These are phyloP conservation scores for Leptarthrus brevirostris DNA, from an alignment of 2,888 invertebrate genomes.

Conservation along the genomic window DNA sequence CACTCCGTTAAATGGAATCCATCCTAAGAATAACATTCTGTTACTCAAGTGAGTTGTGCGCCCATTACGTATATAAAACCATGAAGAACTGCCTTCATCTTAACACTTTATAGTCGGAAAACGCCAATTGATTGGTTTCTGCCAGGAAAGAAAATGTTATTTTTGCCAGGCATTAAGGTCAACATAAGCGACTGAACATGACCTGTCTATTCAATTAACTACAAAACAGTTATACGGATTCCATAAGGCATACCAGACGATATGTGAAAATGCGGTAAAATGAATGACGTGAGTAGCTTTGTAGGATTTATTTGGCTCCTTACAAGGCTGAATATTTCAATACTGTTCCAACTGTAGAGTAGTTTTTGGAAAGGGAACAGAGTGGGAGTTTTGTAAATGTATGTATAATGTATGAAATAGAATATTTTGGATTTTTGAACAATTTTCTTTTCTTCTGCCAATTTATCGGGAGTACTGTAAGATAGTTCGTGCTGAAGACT, in stretches of 20 bases:
- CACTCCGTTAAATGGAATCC: no score
- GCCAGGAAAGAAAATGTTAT: not conserved
- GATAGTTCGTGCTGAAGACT: conserved; percentile 35
- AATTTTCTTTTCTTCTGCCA: conserved; percentile 36
- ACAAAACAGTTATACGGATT: conserved; percentile 1
- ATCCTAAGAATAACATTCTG: no score
- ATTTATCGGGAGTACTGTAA: conserved; percentile 26
- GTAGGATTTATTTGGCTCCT: not conserved
- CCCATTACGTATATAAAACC: not conserved
- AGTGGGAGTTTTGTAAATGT: conserved; percentile 27
- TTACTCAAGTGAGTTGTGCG: not conserved
- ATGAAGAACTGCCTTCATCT: conserved; percentile 12
- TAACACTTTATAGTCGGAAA: conserved; percentile 6
- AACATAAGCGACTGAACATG: not conserved
- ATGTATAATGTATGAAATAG: conserved; percentile 19
- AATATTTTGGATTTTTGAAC: conserved; percentile 14
- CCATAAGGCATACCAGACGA: not conserved
- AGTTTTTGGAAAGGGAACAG: not conserved
- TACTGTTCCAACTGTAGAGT: not conserved
- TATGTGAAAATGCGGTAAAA: not conserved
- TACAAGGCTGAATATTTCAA: not conserved
- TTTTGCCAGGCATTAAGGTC: conserved; percentile 17
- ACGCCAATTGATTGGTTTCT: conserved; percentile 22
- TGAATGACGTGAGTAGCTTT: conserved; percentile 22
- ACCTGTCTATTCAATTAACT: not conserved